Conservation (phyloP, 2,113 vertebrate species). For the Lagopus muta region DNA sequence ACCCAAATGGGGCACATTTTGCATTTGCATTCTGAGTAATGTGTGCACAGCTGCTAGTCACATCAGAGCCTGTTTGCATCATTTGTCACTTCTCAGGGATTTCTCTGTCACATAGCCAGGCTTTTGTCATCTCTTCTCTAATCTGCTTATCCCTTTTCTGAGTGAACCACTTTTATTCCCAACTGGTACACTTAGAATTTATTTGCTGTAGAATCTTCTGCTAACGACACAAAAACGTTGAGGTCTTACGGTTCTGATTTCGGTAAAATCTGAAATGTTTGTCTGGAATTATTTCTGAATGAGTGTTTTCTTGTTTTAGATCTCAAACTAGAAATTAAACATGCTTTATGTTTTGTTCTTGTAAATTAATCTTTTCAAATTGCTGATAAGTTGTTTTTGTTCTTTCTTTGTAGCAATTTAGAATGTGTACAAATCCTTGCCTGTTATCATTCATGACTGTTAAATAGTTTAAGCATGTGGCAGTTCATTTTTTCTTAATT, state of each 20-base stretch:
- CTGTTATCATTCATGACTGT: background rate
- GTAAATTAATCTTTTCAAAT: background rate
- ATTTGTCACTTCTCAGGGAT: background rate
- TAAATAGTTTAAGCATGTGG: background rate
- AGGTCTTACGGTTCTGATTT: background rate
- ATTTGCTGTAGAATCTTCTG: background rate
- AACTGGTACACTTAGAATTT: background rate
- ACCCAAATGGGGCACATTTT: accelerated
- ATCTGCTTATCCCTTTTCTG: background rate
- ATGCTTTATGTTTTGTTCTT: background rate
- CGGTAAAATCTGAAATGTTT: background rate
- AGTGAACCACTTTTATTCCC: background rate
- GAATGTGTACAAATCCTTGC: background rate
- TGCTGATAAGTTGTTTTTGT: background rate
- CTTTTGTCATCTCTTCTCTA: background rate
- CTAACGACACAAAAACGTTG: background rate
- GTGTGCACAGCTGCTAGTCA: background rate
- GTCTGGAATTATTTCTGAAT: background rate
- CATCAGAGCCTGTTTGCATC: background rate
- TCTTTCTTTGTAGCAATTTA: background rate
- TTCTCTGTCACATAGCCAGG: background rate
- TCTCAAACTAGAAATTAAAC: background rate
- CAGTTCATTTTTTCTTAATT: background rate
- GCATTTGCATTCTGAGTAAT: background rate
- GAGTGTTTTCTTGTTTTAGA: background rate